These are phyloP conservation scores for Drosophila watanabei DNA, from an alignment of 1,140 invertebrate genomes.

Conservation along the genomic window DNA sequence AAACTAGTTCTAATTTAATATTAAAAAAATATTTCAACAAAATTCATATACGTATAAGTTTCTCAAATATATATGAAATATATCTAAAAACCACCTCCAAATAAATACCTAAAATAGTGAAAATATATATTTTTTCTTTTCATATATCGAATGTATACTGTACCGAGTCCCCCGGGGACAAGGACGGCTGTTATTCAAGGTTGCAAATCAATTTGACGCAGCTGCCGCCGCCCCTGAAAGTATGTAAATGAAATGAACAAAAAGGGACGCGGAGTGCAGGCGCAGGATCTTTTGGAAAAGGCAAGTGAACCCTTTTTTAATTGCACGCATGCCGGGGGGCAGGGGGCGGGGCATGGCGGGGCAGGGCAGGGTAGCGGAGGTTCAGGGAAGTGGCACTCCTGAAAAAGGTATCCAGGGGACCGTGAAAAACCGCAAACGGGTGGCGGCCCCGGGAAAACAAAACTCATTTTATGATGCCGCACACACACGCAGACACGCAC, in stretches of 20 bases:
- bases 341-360: neutral
- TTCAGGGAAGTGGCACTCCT: constrained; percentile 6
- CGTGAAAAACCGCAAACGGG: constrained; percentile 47
- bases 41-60: too few species aligned
- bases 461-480: constrained; percentile 41
- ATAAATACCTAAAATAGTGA: neutral
- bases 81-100: neutral
- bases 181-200: constrained; percentile 24
- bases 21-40: too few species aligned
- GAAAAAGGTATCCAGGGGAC: constrained; percentile 41
- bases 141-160: neutral
- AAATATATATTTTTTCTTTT: neutral
- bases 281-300: constrained; percentile 9
- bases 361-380: neutral
- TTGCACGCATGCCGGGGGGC: constrained; percentile 55
- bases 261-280: neutral
- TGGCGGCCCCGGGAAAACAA: constrained; percentile 24
- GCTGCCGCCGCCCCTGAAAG: constrained; percentile 42
- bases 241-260: constrained; percentile 73
- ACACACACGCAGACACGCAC: constrained; percentile 13
- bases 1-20: neutral
- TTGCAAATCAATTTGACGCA: constrained; percentile 54
- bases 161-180: neutral
- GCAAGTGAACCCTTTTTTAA: constrained; percentile 62
- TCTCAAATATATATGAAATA: neutral